These are phyloP conservation scores for Acrocyrtus sp. DNA, from an alignment of 2,888 invertebrate genomes.

Conservation along the genomic window DNA sequence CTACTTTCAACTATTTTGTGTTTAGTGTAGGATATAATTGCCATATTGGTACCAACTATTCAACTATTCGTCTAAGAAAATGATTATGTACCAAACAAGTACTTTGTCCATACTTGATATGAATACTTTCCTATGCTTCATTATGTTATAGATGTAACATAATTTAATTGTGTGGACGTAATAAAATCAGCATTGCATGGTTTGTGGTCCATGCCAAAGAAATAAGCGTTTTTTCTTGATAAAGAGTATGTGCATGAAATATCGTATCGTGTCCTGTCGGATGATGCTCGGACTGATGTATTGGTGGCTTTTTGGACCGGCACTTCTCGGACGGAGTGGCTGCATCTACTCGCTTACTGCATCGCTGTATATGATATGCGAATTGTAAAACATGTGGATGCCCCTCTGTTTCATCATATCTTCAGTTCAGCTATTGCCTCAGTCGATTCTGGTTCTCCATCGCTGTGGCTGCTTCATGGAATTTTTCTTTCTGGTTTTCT, in stretches of 20 bases:
- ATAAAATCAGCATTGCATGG: neutral
- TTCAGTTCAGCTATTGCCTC: constrained; percentile 28
- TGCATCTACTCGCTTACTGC: neutral
- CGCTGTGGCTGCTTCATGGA: constrained; percentile 22
- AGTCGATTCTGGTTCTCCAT: constrained; percentile 20
- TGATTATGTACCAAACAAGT: no score
- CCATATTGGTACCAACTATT: no score
- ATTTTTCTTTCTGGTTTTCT: constrained; percentile 20
- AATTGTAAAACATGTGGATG: constrained; percentile 5
- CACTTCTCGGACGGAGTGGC: constrained; percentile 29
- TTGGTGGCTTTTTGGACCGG: constrained; percentile 25
- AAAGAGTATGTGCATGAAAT: neutral
- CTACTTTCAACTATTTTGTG: no score
- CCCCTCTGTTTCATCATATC: constrained; percentile 8
- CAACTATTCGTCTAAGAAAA: no score
- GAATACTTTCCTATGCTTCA: constrained; percentile 6
- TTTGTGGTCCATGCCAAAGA: neutral
- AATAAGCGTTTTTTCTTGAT: neutral
- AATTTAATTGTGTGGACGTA: neutral
- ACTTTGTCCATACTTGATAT: neutral
- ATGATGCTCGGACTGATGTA: constrained; percentile 15
- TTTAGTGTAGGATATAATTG: no score
- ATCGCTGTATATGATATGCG: neutral
- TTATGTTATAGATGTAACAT: constrained; percentile 3
- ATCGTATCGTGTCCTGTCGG: constrained; percentile 27